Evolutionary conservation across 2,797 vertebrate genomes (phyloP), one percentile per base, ranked within the genome.

Genomic region (Microctenopoma steveboyesi): DNA sequence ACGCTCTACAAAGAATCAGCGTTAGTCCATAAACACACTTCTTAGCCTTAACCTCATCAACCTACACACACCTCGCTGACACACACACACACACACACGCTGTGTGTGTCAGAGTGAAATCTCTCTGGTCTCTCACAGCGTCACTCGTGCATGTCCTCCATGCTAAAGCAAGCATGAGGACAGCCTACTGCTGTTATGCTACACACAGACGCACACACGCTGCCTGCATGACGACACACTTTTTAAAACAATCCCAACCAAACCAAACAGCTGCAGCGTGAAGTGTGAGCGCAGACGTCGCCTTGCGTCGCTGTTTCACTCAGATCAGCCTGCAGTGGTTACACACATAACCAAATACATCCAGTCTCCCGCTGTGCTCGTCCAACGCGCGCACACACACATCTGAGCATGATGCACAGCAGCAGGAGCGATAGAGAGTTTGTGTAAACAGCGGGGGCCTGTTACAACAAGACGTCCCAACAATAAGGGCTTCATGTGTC

Each of bases 141-240:
- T 69, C 69, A 78, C 69, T 75, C 83, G 83, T 82, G 83, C 79
- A 69, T 85, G 79, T 84, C 81, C 79, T 88, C 86, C 79, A 81
- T 80, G 88, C 88, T 88, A 86, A 85, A 88, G 85, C 76, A 77
- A 90, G 80, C 86, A 62, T 84, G 81, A 89, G 88, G 86, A 82
- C 72, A 74, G 74, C 78, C 83, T 68, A 72, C 81, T 79, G 86
- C 79, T 86, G 48, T 72, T 69, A 22, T 83, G 79, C 86, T 79
- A 71, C 74, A 62, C 74, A 72, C 61, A 70, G 28, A 77, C 53
- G 63, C 7, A 67, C 37, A 47, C 48, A 51, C 25, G 45, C 45
- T 11, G 13, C 57, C 27, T n/a, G 22, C 33, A 27, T 64, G 42
- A 39, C 18, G 45, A 54, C 42, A 53, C 39, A 48, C 2, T 1